These are phyloP conservation scores for Catocala nupta DNA, from an alignment of 2,888 invertebrate species.

Conservation along the genomic window DNA sequence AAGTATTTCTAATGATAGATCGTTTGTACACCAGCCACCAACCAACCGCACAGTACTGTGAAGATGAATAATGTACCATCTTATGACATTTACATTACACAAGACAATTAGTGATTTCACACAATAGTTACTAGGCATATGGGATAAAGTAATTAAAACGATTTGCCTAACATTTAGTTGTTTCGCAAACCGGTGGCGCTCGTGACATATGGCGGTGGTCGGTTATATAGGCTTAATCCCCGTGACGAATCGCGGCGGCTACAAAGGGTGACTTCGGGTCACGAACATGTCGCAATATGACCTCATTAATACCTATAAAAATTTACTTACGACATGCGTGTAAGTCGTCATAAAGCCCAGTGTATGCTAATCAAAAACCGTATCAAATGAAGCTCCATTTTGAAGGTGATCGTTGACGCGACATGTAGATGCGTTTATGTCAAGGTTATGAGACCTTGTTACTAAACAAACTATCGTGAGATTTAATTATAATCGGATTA, in stretches of 20 bases:
- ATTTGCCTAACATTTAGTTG: conserved; percentile 28
- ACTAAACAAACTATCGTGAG: conserved; percentile 22
- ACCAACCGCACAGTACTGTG: neutral
- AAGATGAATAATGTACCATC: conserved; percentile 7
- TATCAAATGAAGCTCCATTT: conserved; percentile 39
- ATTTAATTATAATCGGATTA: conserved; percentile 9
- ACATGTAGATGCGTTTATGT: conserved; percentile 38
- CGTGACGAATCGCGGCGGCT: conserved; percentile 61
- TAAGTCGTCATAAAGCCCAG: conserved; percentile 23
- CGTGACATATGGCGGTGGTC: conserved; percentile 47
- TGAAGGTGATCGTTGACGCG: conserved; percentile 39
- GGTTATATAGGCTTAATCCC: conserved; percentile 54
- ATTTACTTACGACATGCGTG: conserved; percentile 37
- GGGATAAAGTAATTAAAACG: conserved; percentile 30
- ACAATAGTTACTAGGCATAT: conserved; percentile 20
- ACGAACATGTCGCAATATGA: conserved; percentile 59
- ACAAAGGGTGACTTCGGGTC: conserved; percentile 65
- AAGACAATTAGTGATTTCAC: conserved; percentile 33
- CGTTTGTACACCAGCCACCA: neutral
- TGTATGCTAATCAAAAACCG: conserved; percentile 47
- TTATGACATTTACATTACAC: conserved; percentile 36
- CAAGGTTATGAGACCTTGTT: conserved; percentile 47
- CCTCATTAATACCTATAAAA: conserved; percentile 60
- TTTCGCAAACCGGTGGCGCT: conserved; percentile 49
- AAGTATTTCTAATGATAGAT: no score